A percentile compares a stretch with the other conserved stretches of the same genome.
These are phyloP conservation scores for Falco novaeseelandiae DNA, from an alignment of 2,797 vertebrate genomes.

Conservation along the genomic window DNA sequence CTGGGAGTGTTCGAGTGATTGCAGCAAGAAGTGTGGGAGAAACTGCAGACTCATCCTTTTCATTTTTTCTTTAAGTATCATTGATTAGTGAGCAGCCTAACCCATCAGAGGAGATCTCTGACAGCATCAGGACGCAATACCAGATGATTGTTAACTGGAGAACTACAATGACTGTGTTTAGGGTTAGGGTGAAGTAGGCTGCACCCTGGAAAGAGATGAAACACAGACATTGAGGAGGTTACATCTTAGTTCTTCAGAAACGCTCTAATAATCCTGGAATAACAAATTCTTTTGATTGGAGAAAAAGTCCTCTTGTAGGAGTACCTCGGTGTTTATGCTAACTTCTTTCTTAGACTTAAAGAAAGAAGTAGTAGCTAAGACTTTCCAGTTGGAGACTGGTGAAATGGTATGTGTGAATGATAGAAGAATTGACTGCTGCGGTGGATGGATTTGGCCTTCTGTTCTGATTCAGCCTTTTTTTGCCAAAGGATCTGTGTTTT, in stretches of 20 bases:
- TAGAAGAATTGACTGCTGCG: background rate
- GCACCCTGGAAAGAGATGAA: background rate
- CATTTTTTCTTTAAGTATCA: background rate
- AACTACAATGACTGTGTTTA: background rate
- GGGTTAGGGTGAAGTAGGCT: background rate
- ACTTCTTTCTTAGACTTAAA: background rate
- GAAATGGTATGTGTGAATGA: background rate
- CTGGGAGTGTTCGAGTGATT: background rate
- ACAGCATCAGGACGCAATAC: background rate
- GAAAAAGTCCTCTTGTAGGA: background rate
- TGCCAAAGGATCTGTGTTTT: background rate
- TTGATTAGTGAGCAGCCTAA: background rate
- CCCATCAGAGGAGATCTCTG: background rate
- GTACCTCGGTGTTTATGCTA: background rate
- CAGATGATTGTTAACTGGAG: background rate
- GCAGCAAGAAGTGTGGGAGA: background rate
- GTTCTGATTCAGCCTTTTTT: constrained; percentile 1
- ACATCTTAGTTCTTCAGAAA: background rate
- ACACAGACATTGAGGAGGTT: background rate
- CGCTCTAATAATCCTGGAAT: background rate
- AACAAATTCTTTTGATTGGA: background rate
- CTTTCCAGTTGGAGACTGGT: background rate
- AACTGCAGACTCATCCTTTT: background rate
- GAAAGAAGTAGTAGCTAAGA: background rate
- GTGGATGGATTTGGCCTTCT: constrained; percentile 8